Evolutionary conservation across 2,113 vertebrate genomes (phyloP).

Genomic region (Elachura formosa): DNA sequence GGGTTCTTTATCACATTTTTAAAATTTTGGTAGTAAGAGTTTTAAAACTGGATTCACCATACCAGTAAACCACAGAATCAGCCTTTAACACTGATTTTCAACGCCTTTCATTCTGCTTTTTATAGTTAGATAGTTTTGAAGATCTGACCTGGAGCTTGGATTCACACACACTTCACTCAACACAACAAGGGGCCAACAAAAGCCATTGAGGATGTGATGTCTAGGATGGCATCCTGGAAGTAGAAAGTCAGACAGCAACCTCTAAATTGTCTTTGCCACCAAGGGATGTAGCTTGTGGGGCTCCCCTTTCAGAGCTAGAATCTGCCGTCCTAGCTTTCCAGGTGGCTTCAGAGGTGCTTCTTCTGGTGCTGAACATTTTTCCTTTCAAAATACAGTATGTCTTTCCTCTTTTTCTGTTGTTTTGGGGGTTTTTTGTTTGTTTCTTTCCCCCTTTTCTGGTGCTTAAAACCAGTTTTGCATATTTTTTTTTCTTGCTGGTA

Average conservation of each 20-base stretch:
- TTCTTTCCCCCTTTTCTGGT: neutral
- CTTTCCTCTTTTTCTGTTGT: neutral
- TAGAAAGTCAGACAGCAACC: neutral
- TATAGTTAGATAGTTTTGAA: neutral
- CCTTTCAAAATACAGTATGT: neutral
- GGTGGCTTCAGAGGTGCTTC: neutral
- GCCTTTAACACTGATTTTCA: neutral
- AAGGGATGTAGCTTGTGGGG: neutral
- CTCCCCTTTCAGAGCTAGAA: neutral
- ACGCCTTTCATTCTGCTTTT: neutral
- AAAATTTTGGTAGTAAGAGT: neutral
- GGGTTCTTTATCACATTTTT: neutral
- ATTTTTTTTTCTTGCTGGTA: neutral
- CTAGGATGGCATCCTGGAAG: neutral
- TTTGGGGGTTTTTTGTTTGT: neutral
- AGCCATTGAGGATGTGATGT: neutral
- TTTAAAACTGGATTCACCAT: neutral
- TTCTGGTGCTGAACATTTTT: neutral
- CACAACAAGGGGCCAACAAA: neutral
- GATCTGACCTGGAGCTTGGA: neutral
- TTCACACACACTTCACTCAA: neutral
- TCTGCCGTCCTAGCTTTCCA: neutral
- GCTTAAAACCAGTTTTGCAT: neutral
- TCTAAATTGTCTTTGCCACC: neutral
- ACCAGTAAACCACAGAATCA: neutral